These are phyloP conservation scores for Allygus modestus DNA, from an alignment of 2,888 invertebrate genomes.

Conservation along the genomic window DNA sequence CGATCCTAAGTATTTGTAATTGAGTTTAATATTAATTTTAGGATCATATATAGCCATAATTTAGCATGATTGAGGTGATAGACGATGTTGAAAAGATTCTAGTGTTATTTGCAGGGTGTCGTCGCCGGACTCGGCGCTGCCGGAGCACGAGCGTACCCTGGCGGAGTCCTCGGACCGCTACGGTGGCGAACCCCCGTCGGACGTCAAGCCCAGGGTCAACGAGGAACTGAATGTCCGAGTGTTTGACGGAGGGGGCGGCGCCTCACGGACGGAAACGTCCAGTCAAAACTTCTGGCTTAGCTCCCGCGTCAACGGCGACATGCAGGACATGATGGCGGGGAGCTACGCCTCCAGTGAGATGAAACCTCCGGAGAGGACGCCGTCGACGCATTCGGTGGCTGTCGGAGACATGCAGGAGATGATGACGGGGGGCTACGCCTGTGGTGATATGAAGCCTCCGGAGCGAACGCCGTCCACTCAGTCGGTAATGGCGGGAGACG, in stretches of 20 bases:
- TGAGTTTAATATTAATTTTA: too few species aligned
- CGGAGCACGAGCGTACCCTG: constrained; percentile 64
- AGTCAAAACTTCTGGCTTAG: constrained; percentile 66
- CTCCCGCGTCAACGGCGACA: constrained; percentile 66
- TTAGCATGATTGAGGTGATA: too few species aligned
- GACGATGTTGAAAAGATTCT: constrained; percentile 58
- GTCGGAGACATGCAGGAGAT: constrained; percentile 30
- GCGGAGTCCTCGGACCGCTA: constrained; percentile 5
- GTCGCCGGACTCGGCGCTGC: constrained; percentile 68
- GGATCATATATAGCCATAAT: too few species aligned
- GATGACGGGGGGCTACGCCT: neutral
- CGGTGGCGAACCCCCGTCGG: constrained; percentile 9
- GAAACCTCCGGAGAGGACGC: constrained; percentile 17
- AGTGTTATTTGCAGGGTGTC: constrained; percentile 67
- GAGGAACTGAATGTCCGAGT: constrained; percentile 78
- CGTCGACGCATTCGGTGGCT: neutral
- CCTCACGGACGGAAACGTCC: constrained; percentile 64
- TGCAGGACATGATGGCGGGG: constrained; percentile 36
- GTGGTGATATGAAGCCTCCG: constrained; percentile 36
- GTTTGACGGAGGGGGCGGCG: constrained; percentile 76
- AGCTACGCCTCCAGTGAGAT: neutral
- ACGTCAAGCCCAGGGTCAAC: constrained; percentile 71
- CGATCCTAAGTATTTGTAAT: too few species aligned
- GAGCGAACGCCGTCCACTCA: constrained; percentile 42
- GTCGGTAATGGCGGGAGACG: neutral